phyloP scores from a whole-genome alignment of 2,888 invertebrate species.

The Metopia argyrocephala region DNA sequence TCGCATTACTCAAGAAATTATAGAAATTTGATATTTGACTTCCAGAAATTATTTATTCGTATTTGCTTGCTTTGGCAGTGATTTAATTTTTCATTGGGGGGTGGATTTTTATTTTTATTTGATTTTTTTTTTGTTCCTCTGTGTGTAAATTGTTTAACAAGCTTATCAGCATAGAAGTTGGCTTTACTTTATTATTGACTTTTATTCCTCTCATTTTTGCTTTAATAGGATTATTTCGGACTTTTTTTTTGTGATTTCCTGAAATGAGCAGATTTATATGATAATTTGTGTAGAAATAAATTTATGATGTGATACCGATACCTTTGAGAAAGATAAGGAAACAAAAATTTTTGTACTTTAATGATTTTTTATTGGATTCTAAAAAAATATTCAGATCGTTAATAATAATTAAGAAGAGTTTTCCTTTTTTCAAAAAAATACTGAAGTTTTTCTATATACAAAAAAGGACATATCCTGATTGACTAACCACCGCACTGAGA shows the following conservation, averaged over 20 bases:
- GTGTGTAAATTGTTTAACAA: conserved; percentile 56
- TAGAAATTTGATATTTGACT: conserved; percentile 59
- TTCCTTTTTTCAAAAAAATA: too few species aligned
- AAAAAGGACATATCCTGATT: too few species aligned
- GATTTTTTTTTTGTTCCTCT: not conserved
- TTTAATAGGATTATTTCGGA: conserved; percentile 46
- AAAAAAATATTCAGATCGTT: not conserved
- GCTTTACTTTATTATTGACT: conserved; percentile 49
- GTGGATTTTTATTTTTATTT: conserved; percentile 33
- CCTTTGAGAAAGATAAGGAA: not conserved
- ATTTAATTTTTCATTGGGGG: conserved; percentile 49
- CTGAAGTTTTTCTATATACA: too few species aligned
- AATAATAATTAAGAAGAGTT: conserved; percentile 16
- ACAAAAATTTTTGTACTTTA: not conserved
- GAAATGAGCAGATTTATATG: conserved; percentile 24
- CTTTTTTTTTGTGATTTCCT: conserved; percentile 22
- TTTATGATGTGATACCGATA: not conserved
- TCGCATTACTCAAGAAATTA: conserved; percentile 17
- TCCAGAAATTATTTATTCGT: conserved; percentile 48
- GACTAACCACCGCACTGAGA: too few species aligned
- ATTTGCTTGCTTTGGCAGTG: conserved; percentile 17
- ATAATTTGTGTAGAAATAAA: not conserved
- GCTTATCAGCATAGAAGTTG: conserved; percentile 57
- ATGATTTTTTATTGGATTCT: not conserved
- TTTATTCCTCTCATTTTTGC: conserved; percentile 14